Conservation (phyloP, 2,113 vertebrate genomes). For the Dromas ardeola region DNA sequence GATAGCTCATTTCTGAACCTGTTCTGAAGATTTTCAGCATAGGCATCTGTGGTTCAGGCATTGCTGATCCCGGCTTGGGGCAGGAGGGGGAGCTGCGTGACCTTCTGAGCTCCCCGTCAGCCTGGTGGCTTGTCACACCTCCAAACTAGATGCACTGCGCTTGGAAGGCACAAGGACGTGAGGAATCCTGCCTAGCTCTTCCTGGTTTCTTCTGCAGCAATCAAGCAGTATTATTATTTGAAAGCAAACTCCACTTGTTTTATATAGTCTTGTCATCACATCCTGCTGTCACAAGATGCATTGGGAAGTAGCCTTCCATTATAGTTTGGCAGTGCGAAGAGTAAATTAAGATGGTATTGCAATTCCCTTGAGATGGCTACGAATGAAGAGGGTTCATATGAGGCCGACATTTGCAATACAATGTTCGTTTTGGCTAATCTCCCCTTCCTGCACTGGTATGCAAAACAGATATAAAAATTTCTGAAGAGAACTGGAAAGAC, state of each 20-base stretch:
- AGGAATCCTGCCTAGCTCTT: neutral
- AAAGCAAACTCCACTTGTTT: neutral
- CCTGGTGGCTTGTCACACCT: neutral
- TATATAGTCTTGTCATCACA: neutral
- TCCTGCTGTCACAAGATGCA: neutral
- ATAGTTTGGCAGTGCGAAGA: neutral
- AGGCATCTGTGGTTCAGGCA: neutral
- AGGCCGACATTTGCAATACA: neutral
- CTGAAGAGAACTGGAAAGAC: neutral
- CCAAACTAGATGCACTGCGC: neutral
- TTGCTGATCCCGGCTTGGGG: neutral
- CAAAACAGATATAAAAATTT: neutral
- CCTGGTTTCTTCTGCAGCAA: neutral
- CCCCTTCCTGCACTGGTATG: neutral
- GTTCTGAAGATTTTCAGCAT: neutral
- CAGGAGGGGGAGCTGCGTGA: neutral
- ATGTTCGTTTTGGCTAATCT: neutral
- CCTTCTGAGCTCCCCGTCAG: neutral
- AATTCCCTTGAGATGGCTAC: neutral
- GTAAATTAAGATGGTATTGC: neutral
- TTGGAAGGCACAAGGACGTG: neutral
- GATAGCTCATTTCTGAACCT: neutral
- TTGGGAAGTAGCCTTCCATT: neutral
- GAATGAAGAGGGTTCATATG: neutral
- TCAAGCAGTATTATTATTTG: neutral